Evolutionary conservation across 2,888 invertebrate genomes (phyloP), one percentile per base, ranked within the genome.

Genomic region (Xestia rhomboidea): DNA sequence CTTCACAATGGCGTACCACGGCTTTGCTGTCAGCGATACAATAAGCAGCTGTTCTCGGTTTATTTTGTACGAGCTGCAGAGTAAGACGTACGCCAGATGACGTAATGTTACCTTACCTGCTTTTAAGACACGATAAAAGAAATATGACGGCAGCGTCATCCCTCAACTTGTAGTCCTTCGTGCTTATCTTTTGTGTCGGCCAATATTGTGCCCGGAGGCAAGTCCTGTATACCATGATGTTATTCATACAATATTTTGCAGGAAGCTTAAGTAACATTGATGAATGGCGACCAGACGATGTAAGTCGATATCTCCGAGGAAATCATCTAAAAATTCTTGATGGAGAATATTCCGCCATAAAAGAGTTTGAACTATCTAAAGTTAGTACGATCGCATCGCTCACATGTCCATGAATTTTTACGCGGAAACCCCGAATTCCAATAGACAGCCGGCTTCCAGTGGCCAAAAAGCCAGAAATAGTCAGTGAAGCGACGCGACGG

Each of bases 1-100:
- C 92, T 89, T 86, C 85, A 96, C 95, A 96, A 96, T 95, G 87
- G 94, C 88, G 93, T 90, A 93, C 93, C 92, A 91, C 90, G 92
- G 94, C 95, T 95, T 95, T 93, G 92, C 94, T 93, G 95, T 94
- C 95, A 94, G 92, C 92, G 91, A 94, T 96, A 95, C 95, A 96
- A 96, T 95, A 95, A 95, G 94, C 94, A 95, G 93, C 94, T 93
- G 93, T 90, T 92, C 91, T 91, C 88, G 91, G 93, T 93, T 93
- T 94, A 94, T 93, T 94, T 93, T 93, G 91, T 91, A 86, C 89
- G 78, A 91, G 91, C 90, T 89, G 89, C 89, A 89, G 89, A 92
- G 89, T 93, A 94, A 94, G 93, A 94, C 89, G 92, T 92, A 91
- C 91, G 90, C 87, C 87, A 91, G 93, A 94, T 93, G 94, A 95